A percentile compares a stretch with the other conserved stretches of the same genome.
These are phyloP conservation scores for Peromyscus leucopus DNA, from an alignment of 2,113 vertebrate species.

Conservation along the genomic window DNA sequence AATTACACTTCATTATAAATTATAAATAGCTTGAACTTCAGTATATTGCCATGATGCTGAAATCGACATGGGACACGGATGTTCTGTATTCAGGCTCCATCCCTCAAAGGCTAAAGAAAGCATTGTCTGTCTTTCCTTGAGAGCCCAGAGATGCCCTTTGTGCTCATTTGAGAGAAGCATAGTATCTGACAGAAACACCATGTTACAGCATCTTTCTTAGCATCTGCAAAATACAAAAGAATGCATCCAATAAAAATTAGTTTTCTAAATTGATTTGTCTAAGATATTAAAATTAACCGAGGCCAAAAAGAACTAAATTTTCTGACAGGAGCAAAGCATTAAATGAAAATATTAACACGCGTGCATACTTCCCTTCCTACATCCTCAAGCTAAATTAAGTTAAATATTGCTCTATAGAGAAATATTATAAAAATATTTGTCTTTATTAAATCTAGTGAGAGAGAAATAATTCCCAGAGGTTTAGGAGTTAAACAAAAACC, in stretches of 20 bases:
- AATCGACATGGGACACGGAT: slow-evolving; percentile 34
- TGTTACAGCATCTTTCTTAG: slow-evolving; percentile 9
- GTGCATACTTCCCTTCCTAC: rapidly evolving
- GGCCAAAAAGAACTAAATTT: slow-evolving; percentile 34
- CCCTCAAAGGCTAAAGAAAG: background rate
- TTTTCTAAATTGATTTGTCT: slow-evolving; percentile 40
- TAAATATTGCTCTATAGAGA: slow-evolving; percentile 1
- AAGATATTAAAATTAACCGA: background rate
- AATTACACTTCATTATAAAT: slow-evolving; percentile 78
- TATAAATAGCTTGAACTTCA: slow-evolving; percentile 74
- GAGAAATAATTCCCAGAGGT: background rate
- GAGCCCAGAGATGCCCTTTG: background rate
- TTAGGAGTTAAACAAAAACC: background rate
- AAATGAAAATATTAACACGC: background rate
- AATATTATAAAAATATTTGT: slow-evolving; percentile 21
- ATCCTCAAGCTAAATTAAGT: background rate
- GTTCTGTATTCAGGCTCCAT: background rate
- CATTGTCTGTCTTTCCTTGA: background rate
- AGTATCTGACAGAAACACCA: background rate
- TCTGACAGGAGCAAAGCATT: background rate
- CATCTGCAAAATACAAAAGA: slow-evolving; percentile 7
- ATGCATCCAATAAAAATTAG: background rate
- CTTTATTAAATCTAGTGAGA: background rate
- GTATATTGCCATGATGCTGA: slow-evolving; percentile 52
- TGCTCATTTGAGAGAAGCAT: background rate